A percentile compares a stretch with the other conserved stretches of the same genome.
Conservation (phyloP, 2,888 invertebrate genomes). For the Cynaeus angustus region DNA sequence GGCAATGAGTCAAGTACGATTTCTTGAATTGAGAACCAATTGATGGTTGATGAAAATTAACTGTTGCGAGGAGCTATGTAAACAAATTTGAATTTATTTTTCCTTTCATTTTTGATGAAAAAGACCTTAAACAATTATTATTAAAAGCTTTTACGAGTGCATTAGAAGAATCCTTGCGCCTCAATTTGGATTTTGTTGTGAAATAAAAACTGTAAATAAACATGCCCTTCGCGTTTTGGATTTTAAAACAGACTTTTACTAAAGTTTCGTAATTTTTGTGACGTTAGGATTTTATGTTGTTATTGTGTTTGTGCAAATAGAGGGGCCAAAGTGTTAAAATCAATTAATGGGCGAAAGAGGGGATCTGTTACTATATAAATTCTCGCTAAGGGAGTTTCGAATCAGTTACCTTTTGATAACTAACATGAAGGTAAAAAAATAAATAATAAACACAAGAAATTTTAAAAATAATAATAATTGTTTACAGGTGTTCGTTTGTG, state of each 20-base stretch:
- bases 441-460: constrained; percentile 25
- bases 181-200: constrained; percentile 11
- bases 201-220: constrained; percentile 13
- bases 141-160: constrained; percentile 7
- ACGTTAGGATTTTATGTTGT: too few relatives aligned
- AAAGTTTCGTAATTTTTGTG: too few relatives aligned
- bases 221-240: background rate
- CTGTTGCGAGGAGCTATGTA: constrained; percentile 14
- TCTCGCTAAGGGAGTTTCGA: constrained; percentile 9
- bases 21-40: constrained; percentile 13
- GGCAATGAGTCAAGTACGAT: constrained; percentile 25
- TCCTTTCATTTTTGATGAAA: constrained; percentile 40
- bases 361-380: constrained; percentile 40
- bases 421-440: constrained; percentile 42
- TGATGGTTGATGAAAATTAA: constrained; percentile 24
- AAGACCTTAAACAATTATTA: constrained; percentile 35
- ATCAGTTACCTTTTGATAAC: constrained; percentile 40
- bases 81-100: constrained; percentile 20
- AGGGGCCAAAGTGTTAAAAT: constrained; percentile 44
- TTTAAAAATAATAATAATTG: constrained; percentile 27
- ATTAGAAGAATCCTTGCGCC: constrained; percentile 22
- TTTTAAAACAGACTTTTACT: background rate
- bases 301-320: constrained; percentile 40
- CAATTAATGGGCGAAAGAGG: constrained; percentile 35
- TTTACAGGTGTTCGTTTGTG: constrained; percentile 41